Evolutionary conservation across 2,888 invertebrate genomes (phyloP).

Genomic region (Dicroscelio sp.): DNA sequence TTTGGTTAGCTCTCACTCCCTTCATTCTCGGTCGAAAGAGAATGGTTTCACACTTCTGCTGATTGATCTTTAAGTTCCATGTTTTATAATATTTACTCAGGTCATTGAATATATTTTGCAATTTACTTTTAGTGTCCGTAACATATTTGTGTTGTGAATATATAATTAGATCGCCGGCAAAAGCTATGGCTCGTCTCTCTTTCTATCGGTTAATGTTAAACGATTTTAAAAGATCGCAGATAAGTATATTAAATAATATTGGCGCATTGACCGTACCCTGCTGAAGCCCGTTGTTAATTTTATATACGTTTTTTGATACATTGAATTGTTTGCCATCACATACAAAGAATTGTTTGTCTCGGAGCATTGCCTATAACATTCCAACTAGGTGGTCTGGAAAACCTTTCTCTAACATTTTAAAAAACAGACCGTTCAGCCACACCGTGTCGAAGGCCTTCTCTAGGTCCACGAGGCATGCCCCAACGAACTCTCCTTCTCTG

Average conservation of each 20-base stretch:
- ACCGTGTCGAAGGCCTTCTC: conserved; percentile 2
- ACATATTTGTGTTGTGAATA: neutral
- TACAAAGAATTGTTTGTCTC: neutral
- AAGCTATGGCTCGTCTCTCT: neutral
- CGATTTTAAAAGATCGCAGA: neutral
- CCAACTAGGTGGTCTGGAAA: neutral
- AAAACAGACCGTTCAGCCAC: neutral
- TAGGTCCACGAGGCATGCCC: neutral
- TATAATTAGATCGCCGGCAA: conserved; percentile 26
- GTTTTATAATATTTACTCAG: conserved; percentile 30
- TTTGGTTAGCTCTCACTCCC: neutral
- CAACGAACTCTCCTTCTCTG: neutral
- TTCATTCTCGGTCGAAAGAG: conserved; percentile 55
- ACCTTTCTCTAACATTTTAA: neutral
- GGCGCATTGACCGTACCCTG: conserved; percentile 2
- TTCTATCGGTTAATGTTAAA: neutral
- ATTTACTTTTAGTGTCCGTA: neutral
- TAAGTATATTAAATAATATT: neutral
- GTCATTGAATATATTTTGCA: conserved; percentile 20
- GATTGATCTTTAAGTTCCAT: conserved; percentile 77
- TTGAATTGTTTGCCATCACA: neutral
- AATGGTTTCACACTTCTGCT: conserved; percentile 76
- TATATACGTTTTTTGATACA: neutral
- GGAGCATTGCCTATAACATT: neutral
- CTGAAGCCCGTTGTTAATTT: neutral